Evolutionary conservation across 1,140 invertebrate species (phyloP).

Genomic region (Chrysomallon squamiferum): DNA sequence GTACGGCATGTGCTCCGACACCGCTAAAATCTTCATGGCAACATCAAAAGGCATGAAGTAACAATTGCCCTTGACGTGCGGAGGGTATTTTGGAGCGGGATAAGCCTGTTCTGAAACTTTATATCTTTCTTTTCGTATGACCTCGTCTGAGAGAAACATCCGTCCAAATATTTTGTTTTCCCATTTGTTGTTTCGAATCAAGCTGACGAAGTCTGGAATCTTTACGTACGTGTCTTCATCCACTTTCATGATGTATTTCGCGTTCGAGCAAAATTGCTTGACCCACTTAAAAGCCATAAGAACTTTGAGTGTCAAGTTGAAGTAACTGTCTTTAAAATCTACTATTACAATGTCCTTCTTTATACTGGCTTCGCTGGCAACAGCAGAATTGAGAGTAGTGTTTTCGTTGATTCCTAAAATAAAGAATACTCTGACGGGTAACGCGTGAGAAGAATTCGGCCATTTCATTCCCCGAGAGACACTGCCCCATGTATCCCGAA

Average conservation of each 20-base stretch:
- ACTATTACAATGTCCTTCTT: conserved; percentile 9
- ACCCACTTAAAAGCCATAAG: conserved; percentile 83
- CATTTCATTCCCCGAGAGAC: neutral
- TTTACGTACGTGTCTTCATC: conserved; percentile 67
- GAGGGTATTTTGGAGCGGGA: conserved; percentile 34
- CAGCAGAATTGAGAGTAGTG: neutral
- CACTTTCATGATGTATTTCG: conserved; percentile 63
- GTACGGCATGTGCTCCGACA: conserved; percentile 43
- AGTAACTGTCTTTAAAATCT: conserved; percentile 71
- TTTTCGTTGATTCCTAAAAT: conserved; percentile 8
- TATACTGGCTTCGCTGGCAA: neutral
- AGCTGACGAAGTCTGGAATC: conserved; percentile 1
- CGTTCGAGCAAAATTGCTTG: conserved; percentile 70
- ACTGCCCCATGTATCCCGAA: conserved; percentile 15
- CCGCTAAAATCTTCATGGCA: conserved; percentile 28
- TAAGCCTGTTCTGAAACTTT: conserved; percentile 27
- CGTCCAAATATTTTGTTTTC: neutral
- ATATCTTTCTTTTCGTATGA: conserved; percentile 35
- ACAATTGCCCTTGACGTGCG: conserved; percentile 41
- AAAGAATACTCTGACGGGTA: conserved; percentile 9
- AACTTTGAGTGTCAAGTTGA: conserved; percentile 86
- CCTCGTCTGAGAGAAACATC: neutral
- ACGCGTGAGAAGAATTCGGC: neutral
- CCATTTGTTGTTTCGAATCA: neutral
- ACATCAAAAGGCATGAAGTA: conserved; percentile 49